Evolutionary conservation across 2,113 vertebrate genomes (phyloP), one percentile per base, ranked within the genome.

Genomic region (Caranx melampygus): DNA sequence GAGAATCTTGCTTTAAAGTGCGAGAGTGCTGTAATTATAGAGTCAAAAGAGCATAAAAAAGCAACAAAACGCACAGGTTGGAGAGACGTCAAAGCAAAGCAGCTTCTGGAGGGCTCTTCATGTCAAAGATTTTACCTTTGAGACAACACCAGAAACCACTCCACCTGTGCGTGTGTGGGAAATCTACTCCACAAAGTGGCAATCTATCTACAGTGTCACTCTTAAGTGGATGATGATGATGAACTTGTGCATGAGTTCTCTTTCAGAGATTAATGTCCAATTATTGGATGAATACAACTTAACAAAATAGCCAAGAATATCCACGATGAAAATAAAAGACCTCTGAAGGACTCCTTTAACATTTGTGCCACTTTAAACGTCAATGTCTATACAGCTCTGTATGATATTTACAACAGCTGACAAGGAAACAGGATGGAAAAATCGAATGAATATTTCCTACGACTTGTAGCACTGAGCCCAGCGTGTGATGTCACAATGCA

Each of bases 371-470:
- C 64, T 65, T n/a, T 26, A 40, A 49, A 12, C 12, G 35, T 13
- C 14, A 54, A 44, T 77, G 66, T 78, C 66, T 55, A 8, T 59
- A 7, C 4, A 3, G 14, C 44, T 6, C 14, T 45, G 57, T 67
- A 42, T 54, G 57, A 72, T 40, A 83, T 31, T 49, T 63, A 65
- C 78, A 72, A 78, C 57, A n/a, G 71, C 21, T 82, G 72, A 85
- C 78, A 64, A 86, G 70, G 60, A 81, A 85, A 88, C 81, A 75
- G 78, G 79, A 89, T 33, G 47, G 55, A 37, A 55, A 33, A 33
- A 33, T 37, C 73, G 72, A 86, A 91, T 73, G 76, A 85, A 82
- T 71, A 76, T 58, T 84, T 83, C 80, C 88, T 81, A 31, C 1
- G 4, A 60, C 67, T 70, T 44, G 1, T n/a, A 33, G 66, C n/a